These are phyloP conservation scores for Sminthurides bifidus DNA, from an alignment of 1,140 invertebrate genomes.

Conservation along the genomic window DNA sequence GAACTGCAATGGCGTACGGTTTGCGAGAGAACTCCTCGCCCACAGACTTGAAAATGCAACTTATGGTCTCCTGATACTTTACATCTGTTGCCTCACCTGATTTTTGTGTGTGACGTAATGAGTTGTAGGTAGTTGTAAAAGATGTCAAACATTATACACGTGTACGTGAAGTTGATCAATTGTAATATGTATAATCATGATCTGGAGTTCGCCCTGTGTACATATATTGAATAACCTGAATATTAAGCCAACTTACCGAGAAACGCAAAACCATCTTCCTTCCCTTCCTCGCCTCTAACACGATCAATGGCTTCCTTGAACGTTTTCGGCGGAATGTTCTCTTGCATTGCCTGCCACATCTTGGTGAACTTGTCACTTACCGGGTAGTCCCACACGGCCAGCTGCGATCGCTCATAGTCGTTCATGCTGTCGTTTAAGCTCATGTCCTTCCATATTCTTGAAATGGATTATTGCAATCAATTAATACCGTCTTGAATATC, in stretches of 20 bases:
- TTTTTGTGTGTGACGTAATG: neutral
- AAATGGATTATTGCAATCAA: conserved; percentile 26
- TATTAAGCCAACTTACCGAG: conserved; percentile 46
- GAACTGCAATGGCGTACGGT: conserved; percentile 90
- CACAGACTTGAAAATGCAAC: conserved; percentile 76
- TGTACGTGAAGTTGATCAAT: neutral
- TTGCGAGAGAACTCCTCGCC: conserved; percentile 95
- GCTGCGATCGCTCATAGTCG: conserved; percentile 75
- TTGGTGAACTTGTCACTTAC: conserved; percentile 97
- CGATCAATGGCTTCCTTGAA: conserved; percentile 64
- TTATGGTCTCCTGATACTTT: conserved; percentile 69
- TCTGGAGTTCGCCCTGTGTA: neutral
- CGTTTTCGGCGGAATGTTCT: conserved; percentile 62
- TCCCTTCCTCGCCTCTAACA: conserved; percentile 56
- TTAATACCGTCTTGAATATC: neutral
- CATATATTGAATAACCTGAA: neutral
- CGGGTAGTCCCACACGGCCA: conserved; percentile 98
- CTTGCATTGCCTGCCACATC: conserved; percentile 95
- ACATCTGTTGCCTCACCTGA: conserved; percentile 83
- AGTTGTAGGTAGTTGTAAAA: neutral
- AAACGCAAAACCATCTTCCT: conserved; percentile 73
- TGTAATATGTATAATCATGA: neutral
- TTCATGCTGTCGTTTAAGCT: conserved; percentile 82
- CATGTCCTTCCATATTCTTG: conserved; percentile 95
- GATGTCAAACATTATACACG: neutral